Evolutionary conservation across 1,140 invertebrate species (phyloP).

Genomic region (Drosophila insularis): DNA sequence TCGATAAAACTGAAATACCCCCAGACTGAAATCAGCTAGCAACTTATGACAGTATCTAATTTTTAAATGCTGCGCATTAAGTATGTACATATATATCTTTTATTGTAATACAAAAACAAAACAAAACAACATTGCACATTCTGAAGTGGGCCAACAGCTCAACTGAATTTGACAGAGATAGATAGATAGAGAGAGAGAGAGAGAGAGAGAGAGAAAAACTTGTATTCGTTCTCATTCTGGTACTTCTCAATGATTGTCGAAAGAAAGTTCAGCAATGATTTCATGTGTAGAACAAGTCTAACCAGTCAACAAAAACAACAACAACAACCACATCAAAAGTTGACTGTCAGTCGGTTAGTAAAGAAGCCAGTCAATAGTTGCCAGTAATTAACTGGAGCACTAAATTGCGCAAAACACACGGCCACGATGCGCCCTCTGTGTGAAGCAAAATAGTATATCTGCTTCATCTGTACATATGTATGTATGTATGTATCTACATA

Average conservation of each 20-base stretch:
- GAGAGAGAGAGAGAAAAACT: background rate
- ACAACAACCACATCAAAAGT: background rate
- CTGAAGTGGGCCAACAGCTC: slow-evolving; percentile 52
- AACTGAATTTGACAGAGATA: background rate
- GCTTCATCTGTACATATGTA: no score
- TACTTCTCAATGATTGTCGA: slow-evolving; percentile 36
- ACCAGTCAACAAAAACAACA: slow-evolving; percentile 44
- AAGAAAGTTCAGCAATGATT: slow-evolving; percentile 35
- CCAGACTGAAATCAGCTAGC: slow-evolving; percentile 12
- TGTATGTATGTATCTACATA: no score
- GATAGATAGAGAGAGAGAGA: background rate
- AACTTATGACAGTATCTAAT: slow-evolving; percentile 2
- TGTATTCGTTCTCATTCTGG: slow-evolving; percentile 20
- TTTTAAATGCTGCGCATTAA: slow-evolving; percentile 19
- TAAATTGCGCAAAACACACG: slow-evolving; percentile 28
- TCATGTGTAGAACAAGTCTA: slow-evolving; percentile 56
- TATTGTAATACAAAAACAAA: slow-evolving; percentile 29
- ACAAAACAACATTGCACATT: slow-evolving; percentile 51
- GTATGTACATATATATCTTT: slow-evolving; percentile 2
- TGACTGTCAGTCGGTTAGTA: slow-evolving; percentile 7
- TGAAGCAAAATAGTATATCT: background rate
- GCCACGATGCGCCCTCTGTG: slow-evolving; percentile 10
- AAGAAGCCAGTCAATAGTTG: slow-evolving; percentile 12
- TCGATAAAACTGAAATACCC: slow-evolving; percentile 38
- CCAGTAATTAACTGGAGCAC: slow-evolving; percentile 41